Percentiles rank a stretch among this genome's conserved stretches.
Conservation (phyloP, 2,797 vertebrate genomes). For the Neopelma chrysocephalum region DNA sequence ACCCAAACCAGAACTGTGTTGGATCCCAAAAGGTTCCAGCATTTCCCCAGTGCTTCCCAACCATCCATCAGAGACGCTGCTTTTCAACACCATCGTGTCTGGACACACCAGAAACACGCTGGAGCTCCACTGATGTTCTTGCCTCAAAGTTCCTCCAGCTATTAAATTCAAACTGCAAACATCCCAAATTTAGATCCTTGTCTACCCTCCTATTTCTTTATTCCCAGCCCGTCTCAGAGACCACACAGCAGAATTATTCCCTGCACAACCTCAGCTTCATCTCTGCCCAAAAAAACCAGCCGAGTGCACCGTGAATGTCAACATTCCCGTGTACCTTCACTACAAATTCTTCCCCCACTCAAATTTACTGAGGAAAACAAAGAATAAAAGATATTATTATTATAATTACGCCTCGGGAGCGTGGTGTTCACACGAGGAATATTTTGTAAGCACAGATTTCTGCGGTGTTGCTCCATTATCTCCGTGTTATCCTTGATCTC, state of each 20-base stretch:
- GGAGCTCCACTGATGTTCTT: neutral
- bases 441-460: neutral
- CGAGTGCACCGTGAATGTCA: neutral
- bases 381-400: neutral
- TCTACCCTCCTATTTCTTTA: neutral
- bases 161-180: neutral
- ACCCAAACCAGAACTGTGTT: neutral
- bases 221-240: neutral
- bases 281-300: neutral
- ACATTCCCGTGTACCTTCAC: neutral
- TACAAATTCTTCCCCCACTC: neutral
- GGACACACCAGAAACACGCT: rapidly evolving
- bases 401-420: neutral
- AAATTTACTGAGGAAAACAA: neutral
- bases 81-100: rapidly evolving
- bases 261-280: neutral
- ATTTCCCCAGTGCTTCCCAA: neutral
- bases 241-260: neutral
- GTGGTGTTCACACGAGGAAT: neutral
- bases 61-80: rapidly evolving
- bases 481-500: neutral
- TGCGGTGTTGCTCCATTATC: neutral
- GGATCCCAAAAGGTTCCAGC: neutral
- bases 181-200: neutral
- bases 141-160: neutral